phyloP scores from a whole-genome alignment of 2,113 vertebrate species.

The Stigmatopora argus region DNA sequence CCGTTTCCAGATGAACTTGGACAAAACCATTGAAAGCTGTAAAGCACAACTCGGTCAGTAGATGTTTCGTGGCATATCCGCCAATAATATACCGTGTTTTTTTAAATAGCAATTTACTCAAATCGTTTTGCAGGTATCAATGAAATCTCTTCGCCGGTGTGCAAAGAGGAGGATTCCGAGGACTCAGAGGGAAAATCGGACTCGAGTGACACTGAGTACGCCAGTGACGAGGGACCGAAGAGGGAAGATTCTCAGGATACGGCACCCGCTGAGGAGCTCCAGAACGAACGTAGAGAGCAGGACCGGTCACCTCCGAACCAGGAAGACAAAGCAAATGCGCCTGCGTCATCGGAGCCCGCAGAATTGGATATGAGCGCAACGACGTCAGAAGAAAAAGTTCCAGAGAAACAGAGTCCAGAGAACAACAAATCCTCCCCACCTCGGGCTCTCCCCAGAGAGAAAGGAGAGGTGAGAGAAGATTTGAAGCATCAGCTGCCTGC shows the following conservation, averaged over 20 bases:
- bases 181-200: slow-evolving; percentile 91
- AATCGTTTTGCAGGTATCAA: slow-evolving; percentile 81
- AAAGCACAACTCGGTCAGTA: slow-evolving; percentile 92
- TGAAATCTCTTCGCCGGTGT: slow-evolving; percentile 92
- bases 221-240: slow-evolving; percentile 87
- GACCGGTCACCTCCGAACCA: slow-evolving; percentile 61
- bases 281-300: slow-evolving; percentile 75
- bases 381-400: slow-evolving; percentile 70
- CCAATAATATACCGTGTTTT: not conserved
- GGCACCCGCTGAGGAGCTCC: slow-evolving; percentile 59
- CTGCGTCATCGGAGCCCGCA: slow-evolving; percentile 29
- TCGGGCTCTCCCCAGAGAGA: slow-evolving; percentile 73
- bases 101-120: not conserved
- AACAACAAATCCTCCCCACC: slow-evolving; percentile 69
- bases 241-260: slow-evolving; percentile 75
- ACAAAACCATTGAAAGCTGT: slow-evolving; percentile 98
- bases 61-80: not conserved
- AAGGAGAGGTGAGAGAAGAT: slow-evolving; percentile 80
- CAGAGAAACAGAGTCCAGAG: slow-evolving; percentile 78
- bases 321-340: slow-evolving; percentile 64
- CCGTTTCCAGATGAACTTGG: slow-evolving; percentile 92
- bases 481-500: slow-evolving; percentile 71
- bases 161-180: slow-evolving; percentile 89
- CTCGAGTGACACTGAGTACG: slow-evolving; percentile 90
- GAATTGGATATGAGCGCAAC: slow-evolving; percentile 8